Conservation (phyloP, 2,888 invertebrate species). For the Erebia epiphron region DNA sequence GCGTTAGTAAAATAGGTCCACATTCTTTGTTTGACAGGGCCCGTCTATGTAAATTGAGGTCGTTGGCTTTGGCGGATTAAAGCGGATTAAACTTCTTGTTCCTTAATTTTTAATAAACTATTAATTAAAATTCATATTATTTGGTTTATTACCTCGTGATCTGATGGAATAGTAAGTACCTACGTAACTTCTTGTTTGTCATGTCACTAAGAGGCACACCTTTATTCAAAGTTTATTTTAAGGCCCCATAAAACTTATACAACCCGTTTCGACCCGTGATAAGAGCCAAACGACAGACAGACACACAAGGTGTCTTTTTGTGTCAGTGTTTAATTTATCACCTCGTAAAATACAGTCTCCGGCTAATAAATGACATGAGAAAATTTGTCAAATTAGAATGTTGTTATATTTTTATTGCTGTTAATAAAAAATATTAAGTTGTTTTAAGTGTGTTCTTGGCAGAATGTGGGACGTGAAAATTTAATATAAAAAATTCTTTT, state of each 20-base stretch:
- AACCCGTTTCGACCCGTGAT: constrained; percentile 19
- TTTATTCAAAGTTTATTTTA: constrained; percentile 13
- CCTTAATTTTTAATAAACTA: too few relatives aligned
- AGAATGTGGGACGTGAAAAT: not conserved
- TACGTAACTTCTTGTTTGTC: constrained; percentile 5
- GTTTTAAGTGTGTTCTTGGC: not conserved
- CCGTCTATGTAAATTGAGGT: too few relatives aligned
- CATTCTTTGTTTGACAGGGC: too few relatives aligned
- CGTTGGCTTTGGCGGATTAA: too few relatives aligned
- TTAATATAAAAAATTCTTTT: too few relatives aligned
- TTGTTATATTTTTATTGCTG: constrained; percentile 9
- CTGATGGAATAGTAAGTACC: too few relatives aligned
- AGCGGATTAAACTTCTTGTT: too few relatives aligned
- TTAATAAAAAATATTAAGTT: not conserved
- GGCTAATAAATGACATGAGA: constrained; percentile 15
- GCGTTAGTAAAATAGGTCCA: too few relatives aligned
- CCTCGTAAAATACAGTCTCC: constrained; percentile 18
- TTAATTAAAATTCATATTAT: too few relatives aligned
- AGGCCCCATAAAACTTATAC: constrained; percentile 20
- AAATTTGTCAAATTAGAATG: constrained; percentile 21
- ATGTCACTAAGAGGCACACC: constrained; percentile 2
- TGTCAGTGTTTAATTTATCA: constrained; percentile 27
- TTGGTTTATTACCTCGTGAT: too few relatives aligned
- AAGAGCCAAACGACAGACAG: constrained; percentile 11
- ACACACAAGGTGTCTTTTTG: constrained; percentile 5